These are phyloP conservation scores for Sesia bembeciformis DNA, from an alignment of 2,888 invertebrate genomes.

Conservation along the genomic window DNA sequence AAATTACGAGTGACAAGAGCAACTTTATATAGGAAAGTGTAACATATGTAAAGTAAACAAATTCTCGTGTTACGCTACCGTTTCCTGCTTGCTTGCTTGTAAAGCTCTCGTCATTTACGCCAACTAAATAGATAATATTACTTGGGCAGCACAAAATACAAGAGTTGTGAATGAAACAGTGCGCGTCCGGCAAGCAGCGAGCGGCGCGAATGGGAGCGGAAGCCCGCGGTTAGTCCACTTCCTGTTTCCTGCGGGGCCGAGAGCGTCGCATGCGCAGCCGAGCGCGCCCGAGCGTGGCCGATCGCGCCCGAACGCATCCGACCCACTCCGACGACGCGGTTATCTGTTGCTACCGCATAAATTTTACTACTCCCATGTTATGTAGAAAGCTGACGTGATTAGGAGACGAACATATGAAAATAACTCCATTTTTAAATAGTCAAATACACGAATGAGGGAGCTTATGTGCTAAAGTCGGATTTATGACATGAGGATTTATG, in stretches of 20 bases:
- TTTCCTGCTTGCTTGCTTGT: not conserved
- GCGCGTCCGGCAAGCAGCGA: slow-evolving; percentile 46
- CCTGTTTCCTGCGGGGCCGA: slow-evolving; percentile 72
- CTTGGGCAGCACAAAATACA: slow-evolving; percentile 48
- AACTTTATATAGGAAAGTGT: slow-evolving; percentile 9
- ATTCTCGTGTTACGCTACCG: slow-evolving; percentile 6
- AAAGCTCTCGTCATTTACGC: not conserved
- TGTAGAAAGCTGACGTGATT: no score
- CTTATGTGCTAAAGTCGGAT: no score
- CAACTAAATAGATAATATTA: slow-evolving; percentile 34
- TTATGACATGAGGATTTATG: no score
- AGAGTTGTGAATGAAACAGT: slow-evolving; percentile 60
- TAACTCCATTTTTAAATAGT: no score
- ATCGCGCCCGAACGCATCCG: slow-evolving; percentile 20
- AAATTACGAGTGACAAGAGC: no score
- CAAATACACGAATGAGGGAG: no score
- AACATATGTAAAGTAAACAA: slow-evolving; percentile 20
- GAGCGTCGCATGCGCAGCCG: slow-evolving; percentile 52
- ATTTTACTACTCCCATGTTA: no score
- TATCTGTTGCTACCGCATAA: not conserved
- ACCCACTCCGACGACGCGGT: slow-evolving; percentile 3
- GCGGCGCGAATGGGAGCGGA: slow-evolving; percentile 70
- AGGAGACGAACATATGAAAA: no score
- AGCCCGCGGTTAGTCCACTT: slow-evolving; percentile 73
- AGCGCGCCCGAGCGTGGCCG: slow-evolving; percentile 42